Percentiles rank a stretch among this genome's conserved stretches.
Conservation (phyloP, 1,140 invertebrate genomes). For the Zeugodacus cucurbitae region DNA sequence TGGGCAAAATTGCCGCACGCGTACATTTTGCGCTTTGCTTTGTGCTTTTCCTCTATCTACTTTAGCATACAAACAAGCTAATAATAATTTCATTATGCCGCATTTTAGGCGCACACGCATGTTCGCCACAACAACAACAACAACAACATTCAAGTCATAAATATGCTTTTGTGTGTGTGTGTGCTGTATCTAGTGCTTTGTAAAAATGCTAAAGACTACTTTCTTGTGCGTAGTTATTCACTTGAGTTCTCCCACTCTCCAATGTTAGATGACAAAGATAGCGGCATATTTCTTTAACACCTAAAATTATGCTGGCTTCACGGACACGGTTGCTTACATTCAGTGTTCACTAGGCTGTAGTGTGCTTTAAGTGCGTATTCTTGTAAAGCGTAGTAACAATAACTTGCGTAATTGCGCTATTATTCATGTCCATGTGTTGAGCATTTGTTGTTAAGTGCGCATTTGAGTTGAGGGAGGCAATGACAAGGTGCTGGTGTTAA, state of each 20-base stretch:
- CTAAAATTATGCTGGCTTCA: not conserved
- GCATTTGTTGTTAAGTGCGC: too few species aligned
- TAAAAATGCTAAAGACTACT: not conserved
- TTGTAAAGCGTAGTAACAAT: too few species aligned
- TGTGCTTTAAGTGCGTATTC: too few species aligned
- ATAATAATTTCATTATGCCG: constrained; percentile 7
- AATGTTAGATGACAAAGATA: not conserved
- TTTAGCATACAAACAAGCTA: not conserved
- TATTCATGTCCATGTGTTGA: too few species aligned
- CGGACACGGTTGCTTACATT: not conserved
- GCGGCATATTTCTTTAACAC: not conserved
- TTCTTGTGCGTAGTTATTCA: not conserved
- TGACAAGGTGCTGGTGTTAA: too few species aligned
- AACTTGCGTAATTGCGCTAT: too few species aligned
- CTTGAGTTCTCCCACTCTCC: not conserved
- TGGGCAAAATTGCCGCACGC: not conserved
- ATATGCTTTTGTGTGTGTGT: too few species aligned
- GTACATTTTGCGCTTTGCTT: not conserved
- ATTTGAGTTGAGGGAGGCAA: too few species aligned
- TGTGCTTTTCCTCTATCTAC: not conserved
- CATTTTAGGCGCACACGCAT: not conserved
- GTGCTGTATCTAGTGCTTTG: too few species aligned
- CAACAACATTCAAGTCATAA: not conserved
- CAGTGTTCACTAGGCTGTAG: too few species aligned
- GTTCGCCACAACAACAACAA: not conserved